These are phyloP conservation scores for Nymphalis urticae DNA, from an alignment of 2,888 invertebrate genomes.

Conservation along the genomic window DNA sequence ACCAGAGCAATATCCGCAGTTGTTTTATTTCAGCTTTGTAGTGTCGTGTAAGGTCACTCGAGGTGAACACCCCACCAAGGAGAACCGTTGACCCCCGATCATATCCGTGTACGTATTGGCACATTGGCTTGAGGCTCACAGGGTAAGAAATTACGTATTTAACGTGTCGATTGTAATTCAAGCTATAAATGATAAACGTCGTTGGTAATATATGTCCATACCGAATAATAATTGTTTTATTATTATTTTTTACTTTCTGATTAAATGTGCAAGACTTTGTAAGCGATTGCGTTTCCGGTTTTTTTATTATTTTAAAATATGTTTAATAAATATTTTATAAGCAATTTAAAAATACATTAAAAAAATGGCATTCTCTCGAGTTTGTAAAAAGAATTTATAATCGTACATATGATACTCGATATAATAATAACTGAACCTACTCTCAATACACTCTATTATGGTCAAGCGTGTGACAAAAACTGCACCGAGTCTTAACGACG, in stretches of 20 bases:
- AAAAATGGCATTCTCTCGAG: neutral
- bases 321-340: too few species aligned
- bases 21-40: constrained; percentile 44
- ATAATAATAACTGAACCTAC: neutral
- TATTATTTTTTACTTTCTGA: too few species aligned
- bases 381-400: neutral
- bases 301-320: too few species aligned
- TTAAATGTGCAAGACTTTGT: too few species aligned
- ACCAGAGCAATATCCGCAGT: constrained; percentile 39
- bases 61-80: constrained; percentile 79
- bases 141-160: constrained; percentile 36
- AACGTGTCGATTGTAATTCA: constrained; percentile 1
- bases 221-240: neutral
- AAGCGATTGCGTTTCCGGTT: too few species aligned
- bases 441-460: neutral
- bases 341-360: too few species aligned
- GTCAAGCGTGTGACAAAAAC: constrained; percentile 1
- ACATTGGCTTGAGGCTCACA: constrained; percentile 42
- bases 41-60: constrained; percentile 64
- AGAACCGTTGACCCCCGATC: constrained; percentile 74
- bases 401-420: neutral
- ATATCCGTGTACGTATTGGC: constrained; percentile 58
- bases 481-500: constrained; percentile 5
- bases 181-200: neutral
- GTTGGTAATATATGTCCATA: neutral